phyloP scores from a whole-genome alignment of 2,888 invertebrate species.

The Sarcophaga carnaria region DNA sequence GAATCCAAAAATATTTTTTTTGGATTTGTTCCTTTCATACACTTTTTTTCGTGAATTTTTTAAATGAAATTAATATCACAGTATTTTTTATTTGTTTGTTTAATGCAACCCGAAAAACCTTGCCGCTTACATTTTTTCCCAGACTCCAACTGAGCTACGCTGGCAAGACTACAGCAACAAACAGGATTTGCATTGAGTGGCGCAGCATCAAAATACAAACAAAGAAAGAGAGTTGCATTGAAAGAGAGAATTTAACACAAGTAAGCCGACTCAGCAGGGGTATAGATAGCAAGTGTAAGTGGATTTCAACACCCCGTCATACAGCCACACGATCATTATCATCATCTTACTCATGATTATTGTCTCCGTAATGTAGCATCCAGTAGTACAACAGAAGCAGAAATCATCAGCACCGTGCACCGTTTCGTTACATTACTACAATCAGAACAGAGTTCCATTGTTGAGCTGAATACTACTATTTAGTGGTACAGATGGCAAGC shows the following conservation, averaged over 20 bases:
- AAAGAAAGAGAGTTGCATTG: neutral
- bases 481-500: too few species aligned
- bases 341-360: neutral
- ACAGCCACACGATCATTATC: constrained; percentile 49
- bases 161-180: neutral
- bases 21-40: constrained; percentile 21
- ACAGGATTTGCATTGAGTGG: neutral
- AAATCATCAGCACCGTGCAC: too few species aligned
- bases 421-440: too few species aligned
- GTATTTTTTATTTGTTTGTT: neutral
- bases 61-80: neutral
- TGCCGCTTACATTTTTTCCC: constrained; percentile 47
- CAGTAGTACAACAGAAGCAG: too few species aligned
- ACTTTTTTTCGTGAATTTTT: constrained; percentile 23
- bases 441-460: too few species aligned
- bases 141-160: constrained; percentile 57
- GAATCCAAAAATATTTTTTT: neutral
- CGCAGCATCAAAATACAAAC: constrained; percentile 12
- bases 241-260: neutral
- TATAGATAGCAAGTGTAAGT: constrained; percentile 36
- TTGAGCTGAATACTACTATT: too few species aligned
- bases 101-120: neutral
- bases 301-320: constrained; percentile 65
- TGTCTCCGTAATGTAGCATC: too few species aligned
- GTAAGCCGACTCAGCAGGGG: constrained; percentile 63